phyloP scores from a whole-genome alignment of 2,113 vertebrate genomes.

The Ramphastos sulfuratus region DNA sequence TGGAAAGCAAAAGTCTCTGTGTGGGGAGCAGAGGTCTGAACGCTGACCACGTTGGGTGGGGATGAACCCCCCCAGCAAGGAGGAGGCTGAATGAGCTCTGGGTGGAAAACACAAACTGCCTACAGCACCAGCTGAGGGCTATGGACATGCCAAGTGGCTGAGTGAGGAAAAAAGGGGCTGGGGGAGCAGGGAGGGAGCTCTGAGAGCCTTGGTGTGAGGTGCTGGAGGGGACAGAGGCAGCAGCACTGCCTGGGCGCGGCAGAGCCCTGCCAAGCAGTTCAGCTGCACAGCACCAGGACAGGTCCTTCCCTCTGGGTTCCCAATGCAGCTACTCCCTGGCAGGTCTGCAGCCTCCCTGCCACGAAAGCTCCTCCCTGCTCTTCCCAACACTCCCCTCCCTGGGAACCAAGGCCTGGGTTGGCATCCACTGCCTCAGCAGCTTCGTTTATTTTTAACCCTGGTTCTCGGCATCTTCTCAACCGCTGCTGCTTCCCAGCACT shows the following conservation, averaged over 20 bases:
- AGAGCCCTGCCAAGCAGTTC: neutral
- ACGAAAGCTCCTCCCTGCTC: neutral
- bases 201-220: neutral
- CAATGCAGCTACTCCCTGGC: neutral
- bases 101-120: accelerated
- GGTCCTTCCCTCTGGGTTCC: neutral
- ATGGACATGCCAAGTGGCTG: neutral
- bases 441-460: slow-evolving; percentile 18
- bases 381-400: neutral
- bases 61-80: neutral
- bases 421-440: neutral
- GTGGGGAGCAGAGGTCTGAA: neutral
- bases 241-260: neutral
- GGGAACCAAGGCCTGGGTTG: neutral
- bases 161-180: neutral
- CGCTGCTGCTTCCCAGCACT: slow-evolving; percentile 5
- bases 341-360: neutral
- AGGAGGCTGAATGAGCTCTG: neutral
- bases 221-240: neutral
- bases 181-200: neutral
- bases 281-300: neutral
- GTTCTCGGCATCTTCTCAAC: slow-evolving; percentile 8
- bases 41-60: neutral
- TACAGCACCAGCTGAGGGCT: neutral
- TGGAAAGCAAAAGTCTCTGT: neutral